A percentile compares a stretch with the other conserved stretches of the same genome.
Evolutionary conservation across 2,113 vertebrate species (phyloP).

Genomic region (Silurus glanis): DNA sequence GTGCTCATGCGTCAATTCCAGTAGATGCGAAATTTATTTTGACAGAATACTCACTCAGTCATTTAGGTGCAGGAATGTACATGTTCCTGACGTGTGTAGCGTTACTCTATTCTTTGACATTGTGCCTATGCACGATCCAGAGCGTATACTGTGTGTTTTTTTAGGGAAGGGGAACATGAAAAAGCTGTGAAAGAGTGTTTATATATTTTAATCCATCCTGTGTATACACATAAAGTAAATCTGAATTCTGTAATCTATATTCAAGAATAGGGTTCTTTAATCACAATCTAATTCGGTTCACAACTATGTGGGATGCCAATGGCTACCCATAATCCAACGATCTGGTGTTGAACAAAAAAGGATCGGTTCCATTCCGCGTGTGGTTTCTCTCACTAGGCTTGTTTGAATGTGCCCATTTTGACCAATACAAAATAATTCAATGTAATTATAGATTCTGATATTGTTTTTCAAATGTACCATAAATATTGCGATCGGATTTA

Average conservation of each 20-base stretch:
- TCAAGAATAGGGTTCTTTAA: no score
- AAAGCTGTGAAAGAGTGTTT: not conserved
- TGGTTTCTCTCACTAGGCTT: not conserved
- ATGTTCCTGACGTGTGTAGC: not conserved
- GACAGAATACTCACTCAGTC: not conserved
- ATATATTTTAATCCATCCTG: not conserved
- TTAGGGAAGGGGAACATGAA: not conserved
- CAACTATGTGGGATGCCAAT: not conserved
- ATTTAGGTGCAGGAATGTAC: not conserved
- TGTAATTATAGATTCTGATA: no score
- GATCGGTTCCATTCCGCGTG: not conserved
- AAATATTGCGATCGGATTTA: no score
- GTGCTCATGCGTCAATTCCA: not conserved
- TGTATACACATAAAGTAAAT: not conserved
- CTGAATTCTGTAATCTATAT: no score
- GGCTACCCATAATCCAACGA: not conserved
- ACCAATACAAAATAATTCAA: no score
- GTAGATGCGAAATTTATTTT: not conserved
- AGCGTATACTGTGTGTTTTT: not conserved
- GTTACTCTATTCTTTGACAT: not conserved
- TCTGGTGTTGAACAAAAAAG: not conserved
- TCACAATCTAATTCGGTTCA: not conserved
- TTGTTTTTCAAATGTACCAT: no score
- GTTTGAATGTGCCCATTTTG: no score
- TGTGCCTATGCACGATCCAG: not conserved